Evolutionary conservation across 30 jellyfish, hydroid and myxozoan species (phyloP).

Genomic region (Turritopsis rubra): DNA sequence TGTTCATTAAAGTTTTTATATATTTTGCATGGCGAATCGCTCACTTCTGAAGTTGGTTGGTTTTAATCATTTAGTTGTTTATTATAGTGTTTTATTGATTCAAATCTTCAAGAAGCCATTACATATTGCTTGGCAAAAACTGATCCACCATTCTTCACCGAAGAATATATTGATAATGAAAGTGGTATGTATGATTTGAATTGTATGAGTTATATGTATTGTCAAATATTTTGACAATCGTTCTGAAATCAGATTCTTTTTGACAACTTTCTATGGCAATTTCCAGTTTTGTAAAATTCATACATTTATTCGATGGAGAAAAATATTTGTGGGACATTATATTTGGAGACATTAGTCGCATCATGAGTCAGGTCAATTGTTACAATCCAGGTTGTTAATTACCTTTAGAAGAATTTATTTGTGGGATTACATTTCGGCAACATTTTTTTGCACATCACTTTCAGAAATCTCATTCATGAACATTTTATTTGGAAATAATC

Average conservation of each 20-base stretch:
- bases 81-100: neutral
- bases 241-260: too few species aligned
- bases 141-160: neutral
- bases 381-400: too few species aligned
- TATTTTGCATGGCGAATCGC: neutral
- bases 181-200: neutral
- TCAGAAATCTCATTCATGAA: too few species aligned
- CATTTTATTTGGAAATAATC: too few species aligned
- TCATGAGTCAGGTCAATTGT: too few species aligned
- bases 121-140: neutral
- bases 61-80: neutral
- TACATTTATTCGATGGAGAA: too few species aligned
- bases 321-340: too few species aligned
- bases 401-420: too few species aligned
- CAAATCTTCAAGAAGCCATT: neutral
- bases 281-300: too few species aligned
- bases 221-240: neutral
- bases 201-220: neutral
- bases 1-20: neutral
- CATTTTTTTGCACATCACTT: too few species aligned
- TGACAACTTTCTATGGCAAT: neutral
- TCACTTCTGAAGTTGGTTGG: neutral
- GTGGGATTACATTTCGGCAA: too few species aligned
- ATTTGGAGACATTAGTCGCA: too few species aligned
- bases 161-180: neutral